These are phyloP conservation scores for Eira barbara DNA, from an alignment of 2,113 vertebrate species.

Conservation along the genomic window DNA sequence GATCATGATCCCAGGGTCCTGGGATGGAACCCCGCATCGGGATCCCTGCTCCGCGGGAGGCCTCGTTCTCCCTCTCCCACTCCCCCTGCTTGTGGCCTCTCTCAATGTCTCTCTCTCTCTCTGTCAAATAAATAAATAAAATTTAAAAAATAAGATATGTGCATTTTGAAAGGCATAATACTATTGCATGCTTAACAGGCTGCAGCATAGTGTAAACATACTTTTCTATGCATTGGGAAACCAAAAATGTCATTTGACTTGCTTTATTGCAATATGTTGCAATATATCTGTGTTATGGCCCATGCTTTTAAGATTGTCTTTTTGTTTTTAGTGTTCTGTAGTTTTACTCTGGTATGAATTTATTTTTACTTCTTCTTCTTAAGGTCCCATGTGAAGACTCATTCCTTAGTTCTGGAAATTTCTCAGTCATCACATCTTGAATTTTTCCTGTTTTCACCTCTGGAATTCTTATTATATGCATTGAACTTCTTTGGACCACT, in stretches of 20 bases:
- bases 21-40: too few relatives aligned
- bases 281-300: background rate
- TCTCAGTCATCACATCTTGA: background rate
- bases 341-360: background rate
- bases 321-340: background rate
- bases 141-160: background rate
- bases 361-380: background rate
- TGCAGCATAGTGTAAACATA: background rate
- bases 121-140: too few relatives aligned
- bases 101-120: too few relatives aligned
- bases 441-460: background rate
- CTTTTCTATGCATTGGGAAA: background rate
- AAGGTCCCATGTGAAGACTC: background rate
- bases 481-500: background rate
- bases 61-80: too few relatives aligned
- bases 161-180: background rate
- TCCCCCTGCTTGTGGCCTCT: too few relatives aligned
- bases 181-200: background rate
- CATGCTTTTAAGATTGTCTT: background rate
- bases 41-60: too few relatives aligned
- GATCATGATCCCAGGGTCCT: too few relatives aligned
- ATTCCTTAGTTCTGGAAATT: background rate
- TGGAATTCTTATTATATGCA: background rate
- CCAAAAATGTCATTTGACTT: background rate
- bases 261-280: background rate